These are phyloP conservation scores for Podarcis lilfordi DNA, from an alignment of 2,797 vertebrate species.

Conservation along the genomic window DNA sequence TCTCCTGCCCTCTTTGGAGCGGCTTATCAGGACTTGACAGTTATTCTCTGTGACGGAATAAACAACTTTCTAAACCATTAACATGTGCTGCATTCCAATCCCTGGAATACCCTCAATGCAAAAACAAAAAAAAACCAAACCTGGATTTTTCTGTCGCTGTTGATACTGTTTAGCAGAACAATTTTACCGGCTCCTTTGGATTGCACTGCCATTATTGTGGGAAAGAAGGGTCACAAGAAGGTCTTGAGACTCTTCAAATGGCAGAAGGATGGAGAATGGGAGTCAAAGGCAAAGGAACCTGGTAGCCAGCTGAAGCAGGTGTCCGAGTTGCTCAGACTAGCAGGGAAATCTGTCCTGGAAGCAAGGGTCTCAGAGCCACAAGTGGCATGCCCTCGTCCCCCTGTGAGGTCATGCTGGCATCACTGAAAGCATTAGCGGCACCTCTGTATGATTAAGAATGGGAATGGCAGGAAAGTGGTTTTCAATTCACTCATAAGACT, in stretches of 20 bases:
- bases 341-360: neutral
- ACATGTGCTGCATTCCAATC: constrained; percentile 19
- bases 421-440: neutral
- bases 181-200: neutral
- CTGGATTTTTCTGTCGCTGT: neutral
- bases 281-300: neutral
- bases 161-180: neutral
- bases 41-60: constrained; percentile 18
- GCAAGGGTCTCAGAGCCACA: neutral
- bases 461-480: neutral
- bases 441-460: neutral
- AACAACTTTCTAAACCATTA: constrained; percentile 52
- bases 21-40: constrained; percentile 29
- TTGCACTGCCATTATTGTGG: neutral
- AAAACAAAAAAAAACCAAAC: neutral
- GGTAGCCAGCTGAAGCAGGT: neutral
- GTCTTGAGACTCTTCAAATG: neutral
- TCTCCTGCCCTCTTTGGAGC: neutral
- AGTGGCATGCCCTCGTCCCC: neutral
- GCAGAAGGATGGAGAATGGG: neutral
- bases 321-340: neutral
- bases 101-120: constrained; percentile 1
- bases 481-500: neutral
- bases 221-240: neutral
- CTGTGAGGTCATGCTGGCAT: neutral